phyloP scores from a whole-genome alignment of 2,113 vertebrate genomes.

The Elgaria multicarinata region DNA sequence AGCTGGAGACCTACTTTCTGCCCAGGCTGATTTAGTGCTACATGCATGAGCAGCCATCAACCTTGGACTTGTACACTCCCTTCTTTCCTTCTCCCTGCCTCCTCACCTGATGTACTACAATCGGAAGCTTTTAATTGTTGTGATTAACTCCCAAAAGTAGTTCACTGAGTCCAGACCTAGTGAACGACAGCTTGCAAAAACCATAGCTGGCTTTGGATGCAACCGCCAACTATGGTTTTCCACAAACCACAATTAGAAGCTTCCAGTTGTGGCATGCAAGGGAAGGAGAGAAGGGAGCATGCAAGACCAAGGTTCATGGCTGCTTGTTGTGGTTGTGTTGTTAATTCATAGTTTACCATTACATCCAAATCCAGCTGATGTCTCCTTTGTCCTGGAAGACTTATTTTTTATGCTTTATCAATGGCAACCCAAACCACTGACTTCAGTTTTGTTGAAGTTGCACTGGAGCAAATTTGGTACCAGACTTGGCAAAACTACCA shows the following conservation, averaged over 20 bases:
- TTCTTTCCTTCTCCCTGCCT: neutral
- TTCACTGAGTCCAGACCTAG: too few relatives aligned
- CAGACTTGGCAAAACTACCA: neutral
- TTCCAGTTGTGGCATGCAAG: neutral
- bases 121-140: neutral
- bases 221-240: too few relatives aligned
- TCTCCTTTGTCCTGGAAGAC: neutral
- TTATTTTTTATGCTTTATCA: neutral
- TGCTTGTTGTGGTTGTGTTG: neutral
- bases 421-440: neutral
- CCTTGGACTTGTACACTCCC: neutral
- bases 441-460: neutral
- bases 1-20: neutral
- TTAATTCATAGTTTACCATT: neutral
- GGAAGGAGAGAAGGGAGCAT: neutral
- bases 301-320: neutral
- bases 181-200: too few relatives aligned
- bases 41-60: neutral
- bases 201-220: too few relatives aligned
- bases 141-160: too few relatives aligned
- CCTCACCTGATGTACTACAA: neutral
- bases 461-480: neutral
- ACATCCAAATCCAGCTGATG: neutral
- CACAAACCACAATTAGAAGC: neutral
- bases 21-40: neutral